Base-by-base conservation (phyloP, 2,113 vertebrate species). In the Plecotus auritus region DNA sequence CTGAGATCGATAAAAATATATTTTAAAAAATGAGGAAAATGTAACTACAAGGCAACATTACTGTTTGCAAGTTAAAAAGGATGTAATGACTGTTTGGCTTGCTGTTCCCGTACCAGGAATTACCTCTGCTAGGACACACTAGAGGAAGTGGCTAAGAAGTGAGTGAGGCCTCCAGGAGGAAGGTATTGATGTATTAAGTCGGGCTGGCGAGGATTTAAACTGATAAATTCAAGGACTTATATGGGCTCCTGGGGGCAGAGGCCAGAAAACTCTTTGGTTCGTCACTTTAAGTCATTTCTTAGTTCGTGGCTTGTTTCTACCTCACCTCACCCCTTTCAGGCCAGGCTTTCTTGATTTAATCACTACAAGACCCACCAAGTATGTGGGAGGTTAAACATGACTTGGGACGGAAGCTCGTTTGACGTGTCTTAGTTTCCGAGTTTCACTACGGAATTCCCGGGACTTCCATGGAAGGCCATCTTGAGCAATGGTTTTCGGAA, bases 321-420 rank as follows among this genome's bases (percentile, higher is more conserved):
- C 54, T 82, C 6, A 11, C 54, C 54, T 82, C 6, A 17, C 45
- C 23, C 35, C 23, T 28, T 45, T 23, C 42, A 87, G 67, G 59
- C 76, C 74, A 80, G 51, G 51, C 47, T 83, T 67, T 93, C 49
- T 96, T 78, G 87, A 95, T 96, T 88, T 69, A 51, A 88, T 94
- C 88, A 95, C 85, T 92, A 47, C 93, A 93, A 85, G 77, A 81
- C 85, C 81, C 73, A 70, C 69, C 82, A 94, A 86, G 56, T 90
- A 80, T 77, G 90, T 66, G 93, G 83, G n/a, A 95, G 81, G 42
- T 89, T 94, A 97, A 93, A 69, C 89, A 81, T 67, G 72, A 89
- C 89, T 93, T 96, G 59, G 89, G 61, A 91, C 69, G 11, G 59
- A 95, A 95, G 76, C 74, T 85, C 37, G 91, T 96, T 84, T 87